Percentiles rank a stretch among this genome's conserved stretches.
These are phyloP conservation scores for Musca domestica DNA, from an alignment of 1,140 invertebrate species.

Conservation along the genomic window DNA sequence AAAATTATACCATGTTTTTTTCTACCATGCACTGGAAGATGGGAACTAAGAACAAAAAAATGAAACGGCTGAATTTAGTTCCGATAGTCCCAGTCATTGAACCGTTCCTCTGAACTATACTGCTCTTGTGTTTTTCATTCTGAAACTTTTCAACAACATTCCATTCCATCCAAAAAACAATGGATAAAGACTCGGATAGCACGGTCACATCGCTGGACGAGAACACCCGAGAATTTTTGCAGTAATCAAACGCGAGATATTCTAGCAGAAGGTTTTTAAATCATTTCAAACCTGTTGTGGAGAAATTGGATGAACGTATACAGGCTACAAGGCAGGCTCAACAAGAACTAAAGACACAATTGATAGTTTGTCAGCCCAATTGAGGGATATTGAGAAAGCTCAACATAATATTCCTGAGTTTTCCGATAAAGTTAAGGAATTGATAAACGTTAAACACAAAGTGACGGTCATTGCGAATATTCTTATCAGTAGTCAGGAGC, in stretches of 20 bases:
- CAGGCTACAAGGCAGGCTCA: conserved; percentile 85
- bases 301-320: conserved; percentile 86
- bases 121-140: too few species aligned
- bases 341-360: conserved; percentile 81
- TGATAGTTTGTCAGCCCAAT: conserved; percentile 78
- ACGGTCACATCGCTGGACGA: conserved; percentile 85
- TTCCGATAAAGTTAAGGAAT: conserved; percentile 85
- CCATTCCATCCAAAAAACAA: conserved; percentile 26
- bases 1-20: too few species aligned
- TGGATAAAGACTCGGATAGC: conserved; percentile 57
- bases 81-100: too few species aligned
- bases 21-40: too few species aligned
- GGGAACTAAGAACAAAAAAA: too few species aligned
- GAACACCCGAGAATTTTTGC: conserved; percentile 83
- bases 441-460: conserved; percentile 62
- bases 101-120: too few species aligned
- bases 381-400: conserved; percentile 75
- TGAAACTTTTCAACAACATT: too few species aligned
- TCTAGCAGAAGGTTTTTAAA: conserved; percentile 86
- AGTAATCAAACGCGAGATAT: conserved; percentile 87
- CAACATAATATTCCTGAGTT: conserved; percentile 81
- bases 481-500: conserved; percentile 80
- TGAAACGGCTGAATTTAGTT: too few species aligned
- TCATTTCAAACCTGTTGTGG: conserved; percentile 86
- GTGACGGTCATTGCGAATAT: conserved; percentile 83